A percentile compares a stretch with the other conserved stretches of the same genome.
These are phyloP conservation scores for Sisor rabdophorus DNA, from an alignment of 2,113 vertebrate species.

Conservation along the genomic window DNA sequence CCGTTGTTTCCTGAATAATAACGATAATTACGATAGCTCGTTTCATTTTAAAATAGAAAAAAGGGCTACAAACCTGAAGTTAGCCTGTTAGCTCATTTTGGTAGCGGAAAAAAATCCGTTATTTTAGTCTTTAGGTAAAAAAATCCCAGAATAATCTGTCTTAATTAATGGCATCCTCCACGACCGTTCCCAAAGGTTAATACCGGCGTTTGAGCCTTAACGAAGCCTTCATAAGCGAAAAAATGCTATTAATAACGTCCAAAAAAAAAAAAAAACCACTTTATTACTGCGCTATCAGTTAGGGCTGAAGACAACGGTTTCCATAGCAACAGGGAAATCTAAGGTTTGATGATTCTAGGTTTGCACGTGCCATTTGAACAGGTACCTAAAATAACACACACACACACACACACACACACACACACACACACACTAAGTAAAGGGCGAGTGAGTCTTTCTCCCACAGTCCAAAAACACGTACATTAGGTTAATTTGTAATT, in stretches of 20 bases:
- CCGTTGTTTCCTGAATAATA: background rate
- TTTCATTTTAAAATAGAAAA: background rate
- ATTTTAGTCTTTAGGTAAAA: background rate
- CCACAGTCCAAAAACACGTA: too few relatives aligned
- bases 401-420: too few relatives aligned
- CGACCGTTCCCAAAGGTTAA: background rate
- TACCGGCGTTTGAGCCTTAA: background rate
- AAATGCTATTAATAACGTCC: background rate
- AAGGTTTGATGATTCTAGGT: background rate
- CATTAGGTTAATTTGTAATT: too few relatives aligned
- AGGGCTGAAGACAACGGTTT: background rate
- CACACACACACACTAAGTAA: too few relatives aligned
- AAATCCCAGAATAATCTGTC: background rate
- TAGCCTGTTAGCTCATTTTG: background rate
- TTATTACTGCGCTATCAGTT: background rate
- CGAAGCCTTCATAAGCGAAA: background rate
- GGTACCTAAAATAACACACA: too few relatives aligned
- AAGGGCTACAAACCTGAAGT: background rate
- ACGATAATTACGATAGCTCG: background rate
- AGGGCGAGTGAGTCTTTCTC: too few relatives aligned
- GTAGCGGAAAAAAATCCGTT: background rate
- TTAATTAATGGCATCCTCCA: background rate
- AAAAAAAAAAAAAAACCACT: too few relatives aligned
- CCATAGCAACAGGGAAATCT: background rate
- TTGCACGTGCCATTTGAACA: background rate